phyloP scores from a whole-genome alignment of 2,797 vertebrate genomes.

The Enteromius anoplus region DNA sequence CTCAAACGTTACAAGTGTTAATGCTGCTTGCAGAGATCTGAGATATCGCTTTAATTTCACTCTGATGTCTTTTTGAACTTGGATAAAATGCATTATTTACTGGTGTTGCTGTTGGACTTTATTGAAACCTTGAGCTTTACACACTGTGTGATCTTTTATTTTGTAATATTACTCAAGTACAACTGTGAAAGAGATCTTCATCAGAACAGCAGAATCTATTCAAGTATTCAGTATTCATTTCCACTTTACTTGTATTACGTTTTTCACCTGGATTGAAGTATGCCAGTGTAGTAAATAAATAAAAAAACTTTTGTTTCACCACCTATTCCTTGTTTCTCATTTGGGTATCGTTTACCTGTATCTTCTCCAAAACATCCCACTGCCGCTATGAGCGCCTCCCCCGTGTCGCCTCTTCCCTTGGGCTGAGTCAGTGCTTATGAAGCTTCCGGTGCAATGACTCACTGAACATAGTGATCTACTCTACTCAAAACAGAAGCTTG shows the following conservation, averaged over 20 bases:
- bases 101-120: not conserved
- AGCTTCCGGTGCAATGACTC: conserved; percentile 49
- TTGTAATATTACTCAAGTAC: not conserved
- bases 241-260: not conserved
- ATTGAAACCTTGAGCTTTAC: not conserved
- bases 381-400: conserved; percentile 45
- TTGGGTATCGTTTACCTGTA: conserved; percentile 50
- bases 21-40: not conserved
- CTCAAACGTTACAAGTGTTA: not conserved
- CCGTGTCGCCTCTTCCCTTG: conserved; percentile 26
- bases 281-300: too few relatives aligned
- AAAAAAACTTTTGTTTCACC: conserved; percentile 39
- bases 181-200: not conserved
- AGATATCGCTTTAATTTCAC: not conserved
- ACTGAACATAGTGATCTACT: conserved; percentile 42
- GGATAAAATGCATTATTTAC: not conserved
- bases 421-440: conserved; percentile 50
- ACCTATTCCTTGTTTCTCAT: conserved; percentile 56
- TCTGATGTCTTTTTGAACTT: not conserved
- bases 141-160: not conserved
- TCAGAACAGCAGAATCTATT: not conserved
- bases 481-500: conserved; percentile 32
- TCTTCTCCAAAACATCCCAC: conserved; percentile 40
- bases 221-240: not conserved
- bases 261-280: too few relatives aligned